phyloP scores from a whole-genome alignment of 2,113 vertebrate genomes.

The Falcunculus frontatus region DNA sequence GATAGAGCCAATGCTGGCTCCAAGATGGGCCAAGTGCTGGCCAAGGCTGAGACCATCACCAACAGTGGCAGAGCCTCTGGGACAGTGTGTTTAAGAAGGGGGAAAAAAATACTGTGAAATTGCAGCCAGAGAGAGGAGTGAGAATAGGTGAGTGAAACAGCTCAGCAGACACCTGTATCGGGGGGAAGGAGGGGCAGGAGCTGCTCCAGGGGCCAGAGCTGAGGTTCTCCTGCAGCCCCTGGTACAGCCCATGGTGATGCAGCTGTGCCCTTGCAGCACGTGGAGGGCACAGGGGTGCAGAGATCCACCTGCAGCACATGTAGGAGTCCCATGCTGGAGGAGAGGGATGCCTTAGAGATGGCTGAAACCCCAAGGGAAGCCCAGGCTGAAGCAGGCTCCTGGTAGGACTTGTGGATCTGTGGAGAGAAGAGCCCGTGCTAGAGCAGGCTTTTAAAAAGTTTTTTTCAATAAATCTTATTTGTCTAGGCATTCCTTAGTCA shows the following conservation, averaged over 20 bases:
- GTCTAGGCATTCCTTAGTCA: background rate
- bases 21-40: background rate
- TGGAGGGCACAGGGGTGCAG: background rate
- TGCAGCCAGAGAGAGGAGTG: background rate
- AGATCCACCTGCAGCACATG: background rate
- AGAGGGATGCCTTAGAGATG: background rate
- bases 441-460: background rate
- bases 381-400: background rate
- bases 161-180: background rate
- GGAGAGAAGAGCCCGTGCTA: accelerated
- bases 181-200: background rate
- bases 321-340: background rate
- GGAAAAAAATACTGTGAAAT: background rate
- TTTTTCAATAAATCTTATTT: background rate
- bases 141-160: background rate
- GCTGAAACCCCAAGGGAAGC: background rate
- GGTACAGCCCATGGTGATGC: background rate
- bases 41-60: background rate
- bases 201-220: background rate
- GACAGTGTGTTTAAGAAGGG: background rate
- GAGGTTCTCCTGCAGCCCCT: background rate
- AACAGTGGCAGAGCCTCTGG: background rate
- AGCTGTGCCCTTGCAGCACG: background rate
- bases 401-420: background rate
- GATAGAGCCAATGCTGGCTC: background rate